Percentiles rank a stretch among this genome's conserved stretches.
Conservation (phyloP, 2,888 invertebrate genomes). For the Zygothrica quintamaculata region DNA sequence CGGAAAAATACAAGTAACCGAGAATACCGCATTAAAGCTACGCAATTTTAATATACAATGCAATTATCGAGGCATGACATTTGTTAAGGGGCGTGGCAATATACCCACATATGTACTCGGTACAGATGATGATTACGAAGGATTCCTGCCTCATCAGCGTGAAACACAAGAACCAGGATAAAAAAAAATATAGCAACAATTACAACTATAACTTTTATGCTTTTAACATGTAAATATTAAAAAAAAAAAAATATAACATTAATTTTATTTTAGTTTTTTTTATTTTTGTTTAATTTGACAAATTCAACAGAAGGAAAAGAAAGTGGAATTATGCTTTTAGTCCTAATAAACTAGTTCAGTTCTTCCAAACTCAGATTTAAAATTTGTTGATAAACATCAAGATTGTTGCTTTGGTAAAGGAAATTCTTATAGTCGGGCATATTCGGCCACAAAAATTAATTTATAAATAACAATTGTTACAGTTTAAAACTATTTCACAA, state of each 20-base stretch:
- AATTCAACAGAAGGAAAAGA: too few species aligned
- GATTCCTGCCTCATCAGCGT: constrained; percentile 81
- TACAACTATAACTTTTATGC: constrained; percentile 5
- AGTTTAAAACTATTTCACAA: too few species aligned
- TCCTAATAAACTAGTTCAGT: too few species aligned
- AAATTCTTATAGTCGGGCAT: too few species aligned
- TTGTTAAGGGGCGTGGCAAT: constrained; percentile 88
- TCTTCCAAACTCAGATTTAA: too few species aligned
- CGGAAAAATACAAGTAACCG: constrained; percentile 91
- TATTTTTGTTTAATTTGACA: too few species aligned
- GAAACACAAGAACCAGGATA: constrained; percentile 25
- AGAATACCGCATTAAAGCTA: constrained; percentile 89
- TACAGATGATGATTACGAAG: constrained; percentile 87
- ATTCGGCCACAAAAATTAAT: too few species aligned
- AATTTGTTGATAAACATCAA: too few species aligned
- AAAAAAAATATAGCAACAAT: not conserved
- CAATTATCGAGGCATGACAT: constrained; percentile 88
- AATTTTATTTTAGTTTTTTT: not conserved
- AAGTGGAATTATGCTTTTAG: too few species aligned
- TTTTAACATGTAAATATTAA: constrained; percentile 37
- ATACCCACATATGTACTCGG: constrained; percentile 91
- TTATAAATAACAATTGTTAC: too few species aligned
- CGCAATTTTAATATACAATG: constrained; percentile 89
- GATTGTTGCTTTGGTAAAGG: too few species aligned
- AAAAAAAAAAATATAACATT: not conserved